Base-by-base conservation (phyloP, 2,113 vertebrate genomes). In the Rostratula benghalensis region DNA sequence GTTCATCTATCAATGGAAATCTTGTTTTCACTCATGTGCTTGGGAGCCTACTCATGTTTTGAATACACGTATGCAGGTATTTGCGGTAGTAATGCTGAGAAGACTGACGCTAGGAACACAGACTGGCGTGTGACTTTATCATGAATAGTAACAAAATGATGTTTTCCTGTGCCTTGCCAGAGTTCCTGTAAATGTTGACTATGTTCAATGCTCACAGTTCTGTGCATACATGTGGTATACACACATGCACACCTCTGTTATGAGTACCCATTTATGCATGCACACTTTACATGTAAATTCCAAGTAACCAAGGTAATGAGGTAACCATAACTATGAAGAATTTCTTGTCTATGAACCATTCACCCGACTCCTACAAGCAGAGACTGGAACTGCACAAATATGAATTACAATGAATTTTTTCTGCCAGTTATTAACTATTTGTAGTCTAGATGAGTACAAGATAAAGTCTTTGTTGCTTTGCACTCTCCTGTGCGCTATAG, bases 401-500 rank as follows among this genome's bases (percentile, higher is more conserved):
- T 23, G 8, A 53, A 41, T 31, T 41, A 31, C 46, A 75, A 5
- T 31, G n/a, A 67, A 75, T 71, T 41, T 61, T 56, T 74, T 33
- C 60, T 48, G 24, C 48, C 51, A 41, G 24, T n/a, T 67, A 24
- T 41, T 31, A 16, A 63, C 27, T 37, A 13, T 37, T 75, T 70
- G 74, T 35, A 18, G 45, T 71, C 45, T 48, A 27, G 22, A n/a
- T 45, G 35, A 45, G 51, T 39, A 28, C 8, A 31, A 35, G 39
- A 7, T 22, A 20, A 68, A 77, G 35, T 18, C 27, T 65, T 7
- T 83, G 54, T 48, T 68, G 59, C 48, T 60, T 63, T 54, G 35
- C 0, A 0, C 30, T 70, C 0, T 1, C 30, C 61, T 43, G 30
- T 18, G 8, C 10, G 7, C 14, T 0, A 6, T 6, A 27, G 18